These are phyloP conservation scores for Galbula dea DNA, from an alignment of 2,113 vertebrate species.

Conservation along the genomic window DNA sequence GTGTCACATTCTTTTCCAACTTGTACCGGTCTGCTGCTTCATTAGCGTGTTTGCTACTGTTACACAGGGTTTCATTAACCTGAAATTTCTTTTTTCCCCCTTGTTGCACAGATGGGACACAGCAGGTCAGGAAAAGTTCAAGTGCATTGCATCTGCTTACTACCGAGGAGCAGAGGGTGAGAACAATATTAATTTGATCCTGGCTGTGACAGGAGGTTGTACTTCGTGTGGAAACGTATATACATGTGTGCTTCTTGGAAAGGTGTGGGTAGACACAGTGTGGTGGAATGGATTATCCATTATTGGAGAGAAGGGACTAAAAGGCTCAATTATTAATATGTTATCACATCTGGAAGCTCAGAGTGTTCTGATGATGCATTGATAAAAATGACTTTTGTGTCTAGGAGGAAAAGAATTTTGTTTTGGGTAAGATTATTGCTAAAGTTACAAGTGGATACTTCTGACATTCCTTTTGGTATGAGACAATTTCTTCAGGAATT, in stretches of 20 bases:
- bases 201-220: not conserved
- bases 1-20: slow-evolving; percentile 17
- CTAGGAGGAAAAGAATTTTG: not conserved
- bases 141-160: slow-evolving; percentile 91
- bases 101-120: slow-evolving; percentile 86
- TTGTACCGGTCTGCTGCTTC: slow-evolving; percentile 33
- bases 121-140: slow-evolving; percentile 94
- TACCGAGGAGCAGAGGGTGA: slow-evolving; percentile 90
- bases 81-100: not conserved
- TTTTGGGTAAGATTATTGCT: not conserved
- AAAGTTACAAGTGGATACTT: not conserved
- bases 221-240: not conserved
- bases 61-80: slow-evolving; percentile 15
- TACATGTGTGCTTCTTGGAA: not conserved
- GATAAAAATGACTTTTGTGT: not conserved
- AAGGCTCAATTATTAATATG: not conserved
- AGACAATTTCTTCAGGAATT: not conserved
- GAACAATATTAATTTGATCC: not conserved
- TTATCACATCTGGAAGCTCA: not conserved
- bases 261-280: not conserved
- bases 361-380: not conserved
- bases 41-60: slow-evolving; percentile 36
- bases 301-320: not conserved
- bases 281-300: not conserved
- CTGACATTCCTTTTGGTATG: not conserved